Evolutionary conservation across 2,888 invertebrate genomes (phyloP).

Genomic region (Atethmia centrago): DNA sequence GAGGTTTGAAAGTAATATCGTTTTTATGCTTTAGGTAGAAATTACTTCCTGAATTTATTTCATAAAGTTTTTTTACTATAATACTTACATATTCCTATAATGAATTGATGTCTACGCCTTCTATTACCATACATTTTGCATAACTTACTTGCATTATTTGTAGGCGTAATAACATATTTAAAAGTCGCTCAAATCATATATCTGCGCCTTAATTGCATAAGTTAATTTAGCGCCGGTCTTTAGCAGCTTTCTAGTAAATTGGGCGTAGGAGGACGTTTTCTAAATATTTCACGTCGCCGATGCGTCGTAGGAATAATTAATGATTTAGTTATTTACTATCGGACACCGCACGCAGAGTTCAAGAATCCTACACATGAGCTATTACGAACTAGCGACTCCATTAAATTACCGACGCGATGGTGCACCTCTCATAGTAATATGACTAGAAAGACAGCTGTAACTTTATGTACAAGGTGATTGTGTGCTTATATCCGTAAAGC

Average conservation of each 20-base stretch:
- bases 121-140: no score
- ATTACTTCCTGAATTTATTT: no score
- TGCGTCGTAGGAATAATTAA: slow-evolving; percentile 76
- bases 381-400: slow-evolving; percentile 26
- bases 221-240: slow-evolving; percentile 71
- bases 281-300: slow-evolving; percentile 78
- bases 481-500: slow-evolving; percentile 15
- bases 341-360: slow-evolving; percentile 54
- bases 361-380: slow-evolving; percentile 52
- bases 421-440: slow-evolving; percentile 36
- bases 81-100: no score
- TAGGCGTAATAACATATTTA: no score
- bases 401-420: slow-evolving; percentile 4
- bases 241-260: slow-evolving; percentile 75
- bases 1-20: no score
- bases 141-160: no score
- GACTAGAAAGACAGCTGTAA: slow-evolving; percentile 29
- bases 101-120: no score
- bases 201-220: slow-evolving; percentile 73
- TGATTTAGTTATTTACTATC: slow-evolving; percentile 76
- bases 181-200: no score
- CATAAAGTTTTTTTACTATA: no score
- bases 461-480: slow-evolving; percentile 12
- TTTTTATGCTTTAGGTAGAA: no score
- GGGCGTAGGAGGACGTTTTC: slow-evolving; percentile 79